Percentiles rank a stretch among this genome's conserved stretches.
Conservation (phyloP, 2,797 vertebrate genomes). For the Lepidocolaptes lacrymiger region DNA sequence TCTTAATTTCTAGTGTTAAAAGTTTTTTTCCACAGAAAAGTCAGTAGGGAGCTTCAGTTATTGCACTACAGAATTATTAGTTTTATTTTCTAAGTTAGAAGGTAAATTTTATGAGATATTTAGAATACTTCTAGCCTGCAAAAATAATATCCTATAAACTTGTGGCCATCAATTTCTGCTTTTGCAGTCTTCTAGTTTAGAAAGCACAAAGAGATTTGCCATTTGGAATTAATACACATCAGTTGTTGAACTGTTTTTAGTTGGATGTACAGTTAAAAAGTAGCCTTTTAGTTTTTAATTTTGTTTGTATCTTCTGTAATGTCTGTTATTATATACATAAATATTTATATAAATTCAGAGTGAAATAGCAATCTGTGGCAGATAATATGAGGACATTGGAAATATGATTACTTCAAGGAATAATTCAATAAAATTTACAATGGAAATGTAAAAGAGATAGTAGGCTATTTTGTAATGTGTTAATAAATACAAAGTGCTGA, state of each 20-base stretch:
- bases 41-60: neutral
- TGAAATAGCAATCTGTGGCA: neutral
- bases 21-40: neutral
- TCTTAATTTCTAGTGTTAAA: neutral
- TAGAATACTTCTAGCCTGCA: neutral
- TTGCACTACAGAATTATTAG: neutral
- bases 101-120: neutral
- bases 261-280: neutral
- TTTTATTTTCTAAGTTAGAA: neutral
- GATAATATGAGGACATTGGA: neutral
- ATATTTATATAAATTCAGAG: neutral
- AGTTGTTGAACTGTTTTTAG: neutral
- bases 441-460: neutral
- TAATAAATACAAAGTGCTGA: neutral
- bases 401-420: neutral
- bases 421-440: neutral
- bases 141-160: neutral
- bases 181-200: neutral
- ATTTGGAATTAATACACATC: neutral
- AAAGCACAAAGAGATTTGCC: neutral
- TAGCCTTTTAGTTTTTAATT: neutral
- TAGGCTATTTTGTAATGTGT: neutral
- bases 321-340: neutral
- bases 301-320: neutral
- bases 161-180: neutral